Evolutionary conservation across 2,113 vertebrate species (phyloP).

Genomic region (Lipophrys pholis): DNA sequence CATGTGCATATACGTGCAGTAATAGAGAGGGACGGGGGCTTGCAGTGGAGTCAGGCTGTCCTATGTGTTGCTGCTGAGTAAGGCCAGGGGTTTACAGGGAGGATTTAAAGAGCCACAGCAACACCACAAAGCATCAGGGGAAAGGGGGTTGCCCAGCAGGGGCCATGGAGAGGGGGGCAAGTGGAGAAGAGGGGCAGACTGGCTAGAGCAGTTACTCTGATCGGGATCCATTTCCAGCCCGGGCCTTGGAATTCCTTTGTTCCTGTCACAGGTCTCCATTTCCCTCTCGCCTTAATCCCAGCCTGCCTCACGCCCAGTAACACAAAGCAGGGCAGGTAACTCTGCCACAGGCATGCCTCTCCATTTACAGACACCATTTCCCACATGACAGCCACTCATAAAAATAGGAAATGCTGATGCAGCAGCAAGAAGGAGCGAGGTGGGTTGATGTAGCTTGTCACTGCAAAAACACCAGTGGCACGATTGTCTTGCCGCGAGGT

Average conservation of each 20-base stretch:
- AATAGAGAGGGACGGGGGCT: constrained; percentile 43
- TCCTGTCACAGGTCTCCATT: constrained; percentile 80
- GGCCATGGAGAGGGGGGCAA: constrained; percentile 55
- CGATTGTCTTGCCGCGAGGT: neutral
- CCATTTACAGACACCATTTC: constrained; percentile 72
- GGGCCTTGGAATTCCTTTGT: constrained; percentile 81
- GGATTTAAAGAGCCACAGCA: constrained; percentile 76
- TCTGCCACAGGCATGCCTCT: constrained; percentile 73
- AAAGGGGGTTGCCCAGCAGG: constrained; percentile 71
- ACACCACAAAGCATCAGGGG: constrained; percentile 73
- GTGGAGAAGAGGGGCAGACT: constrained; percentile 42
- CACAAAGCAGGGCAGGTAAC: constrained; percentile 78
- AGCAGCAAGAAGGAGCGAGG: constrained; percentile 31
- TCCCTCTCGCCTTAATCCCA: constrained; percentile 75
- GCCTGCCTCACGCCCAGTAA: constrained; percentile 74
- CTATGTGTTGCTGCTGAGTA: constrained; percentile 70
- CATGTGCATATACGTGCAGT: constrained; percentile 23
- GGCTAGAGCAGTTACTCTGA: constrained; percentile 71
- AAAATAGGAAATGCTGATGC: constrained; percentile 54
- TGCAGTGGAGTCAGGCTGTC: constrained; percentile 67
- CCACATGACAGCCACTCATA: constrained; percentile 46
- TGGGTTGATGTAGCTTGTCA: constrained; percentile 15
- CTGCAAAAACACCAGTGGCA: constrained; percentile 5
- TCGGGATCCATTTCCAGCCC: constrained; percentile 79
- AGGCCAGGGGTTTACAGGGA: constrained; percentile 68